Base-by-base conservation (phyloP, 2,888 invertebrate genomes). In the Lepidonotus clava region DNA sequence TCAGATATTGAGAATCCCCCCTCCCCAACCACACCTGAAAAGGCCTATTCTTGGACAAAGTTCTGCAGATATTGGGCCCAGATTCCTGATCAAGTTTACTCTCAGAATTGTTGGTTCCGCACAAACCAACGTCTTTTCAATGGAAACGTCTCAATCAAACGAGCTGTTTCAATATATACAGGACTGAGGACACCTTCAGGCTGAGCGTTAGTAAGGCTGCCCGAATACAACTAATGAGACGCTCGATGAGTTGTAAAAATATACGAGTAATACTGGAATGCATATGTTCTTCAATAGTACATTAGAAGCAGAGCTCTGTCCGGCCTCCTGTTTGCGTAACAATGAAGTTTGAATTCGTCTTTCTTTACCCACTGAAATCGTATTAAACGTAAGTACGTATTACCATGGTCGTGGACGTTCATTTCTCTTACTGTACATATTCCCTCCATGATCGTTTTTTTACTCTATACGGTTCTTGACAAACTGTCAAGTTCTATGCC, bases 211-310 rank as follows among this genome's bases (percentile, higher is more conserved):
- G 14, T 18, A 71, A 36, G 8, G 38, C 71, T 8, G 21, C 18
- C 71, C 38, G 71, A 71, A 11, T 34, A 34, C 5, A 21, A 1
- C 5, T 71, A 38, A 11, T 38, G 5, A 61, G 28, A 2, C 21
- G 24, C 24, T 61, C 28, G 11, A 61, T 4, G 28, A 61, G 61
- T 2, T 61, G 61, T 61, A 61, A 71, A 71, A 34, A 38, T 71
- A 36, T 14, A 71, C 36, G 71, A 71, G 71, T 71, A 71, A 71
- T 71, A 71, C 71, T 71, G 71, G 71, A 71, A 71, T 71, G 71
- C 71, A 36, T 38, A 71, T 36, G 71, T 71, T 71, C 71, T 71
- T 38, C 67, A 67, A 67, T 71, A 18, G 36, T 71, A 71, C 38
- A n/a, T n/a, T 46, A 38, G 24, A 36, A 21, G 38, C n/a, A 38